phyloP scores from a whole-genome alignment of 2,113 vertebrate species.

The Seriola quinqueradiata region DNA sequence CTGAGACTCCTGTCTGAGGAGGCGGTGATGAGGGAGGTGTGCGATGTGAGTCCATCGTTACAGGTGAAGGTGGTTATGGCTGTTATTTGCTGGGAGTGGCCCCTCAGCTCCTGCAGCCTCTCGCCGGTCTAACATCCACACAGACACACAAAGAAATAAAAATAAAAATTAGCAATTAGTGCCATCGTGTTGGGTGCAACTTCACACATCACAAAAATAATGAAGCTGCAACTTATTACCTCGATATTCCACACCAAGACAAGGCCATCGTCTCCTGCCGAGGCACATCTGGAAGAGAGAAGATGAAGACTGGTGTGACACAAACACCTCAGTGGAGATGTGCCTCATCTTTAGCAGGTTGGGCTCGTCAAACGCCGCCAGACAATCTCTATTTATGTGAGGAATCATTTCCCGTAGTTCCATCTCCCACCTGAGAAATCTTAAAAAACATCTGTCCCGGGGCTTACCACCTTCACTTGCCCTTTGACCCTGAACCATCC shows the following conservation, averaged over 20 bases:
- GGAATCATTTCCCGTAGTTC: slow-evolving; percentile 52
- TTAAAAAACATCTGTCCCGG: slow-evolving; percentile 76
- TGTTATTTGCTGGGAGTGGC: slow-evolving; percentile 95
- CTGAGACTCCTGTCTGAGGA: slow-evolving; percentile 94
- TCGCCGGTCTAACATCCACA: slow-evolving; percentile 89
- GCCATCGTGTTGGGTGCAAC: neutral
- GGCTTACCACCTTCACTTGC: slow-evolving; percentile 82
- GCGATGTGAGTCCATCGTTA: slow-evolving; percentile 68
- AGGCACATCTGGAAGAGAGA: slow-evolving; percentile 89
- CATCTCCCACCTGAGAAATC: slow-evolving; percentile 29
- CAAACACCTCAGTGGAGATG: slow-evolving; percentile 1
- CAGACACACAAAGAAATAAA: neutral
- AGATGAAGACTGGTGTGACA: slow-evolving; percentile 9
- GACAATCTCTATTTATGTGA: slow-evolving; percentile 45
- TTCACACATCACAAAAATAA: slow-evolving; percentile 9
- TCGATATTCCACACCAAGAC: slow-evolving; percentile 93
- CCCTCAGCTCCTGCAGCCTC: slow-evolving; percentile 89
- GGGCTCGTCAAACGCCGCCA: slow-evolving; percentile 8
- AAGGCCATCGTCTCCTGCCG: slow-evolving; percentile 94
- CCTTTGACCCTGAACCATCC: slow-evolving; percentile 84
- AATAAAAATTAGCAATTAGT: slow-evolving; percentile 20
- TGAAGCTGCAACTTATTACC: slow-evolving; percentile 77
- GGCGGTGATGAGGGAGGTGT: slow-evolving; percentile 89
- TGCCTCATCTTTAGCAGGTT: slow-evolving; percentile 8
- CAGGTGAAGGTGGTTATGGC: slow-evolving; percentile 87